Evolutionary conservation across 1,140 invertebrate genomes (phyloP).

Genomic region (Zaprionus nigranus): DNA sequence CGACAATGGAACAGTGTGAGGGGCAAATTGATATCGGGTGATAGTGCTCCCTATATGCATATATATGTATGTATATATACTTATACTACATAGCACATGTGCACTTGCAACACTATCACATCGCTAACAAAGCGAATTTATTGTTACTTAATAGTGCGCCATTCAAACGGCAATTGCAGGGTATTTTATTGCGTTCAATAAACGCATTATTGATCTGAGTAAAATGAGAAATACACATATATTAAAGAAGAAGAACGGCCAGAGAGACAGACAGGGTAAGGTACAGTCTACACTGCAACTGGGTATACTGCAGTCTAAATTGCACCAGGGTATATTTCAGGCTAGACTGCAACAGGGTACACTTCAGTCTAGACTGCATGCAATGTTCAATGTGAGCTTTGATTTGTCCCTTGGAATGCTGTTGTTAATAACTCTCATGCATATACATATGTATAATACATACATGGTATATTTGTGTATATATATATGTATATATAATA

Average conservation of each 20-base stretch:
- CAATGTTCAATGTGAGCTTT: not conserved
- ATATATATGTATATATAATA: constrained; percentile 3
- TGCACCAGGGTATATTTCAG: no score
- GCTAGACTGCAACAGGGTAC: not conserved
- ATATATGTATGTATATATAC: not conserved
- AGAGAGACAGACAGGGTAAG: no score
- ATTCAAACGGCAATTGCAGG: not conserved
- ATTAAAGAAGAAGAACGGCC: no score
- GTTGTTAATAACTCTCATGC: not conserved
- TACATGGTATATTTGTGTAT: constrained; percentile 1
- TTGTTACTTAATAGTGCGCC: constrained; percentile 11
- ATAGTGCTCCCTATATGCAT: constrained; percentile 11
- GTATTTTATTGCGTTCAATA: not conserved
- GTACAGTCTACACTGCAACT: no score
- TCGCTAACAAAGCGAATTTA: constrained; percentile 16
- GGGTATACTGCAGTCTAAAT: no score
- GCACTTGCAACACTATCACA: not conserved
- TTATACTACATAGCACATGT: not conserved
- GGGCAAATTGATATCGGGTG: constrained; percentile 48
- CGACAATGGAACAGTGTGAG: constrained; percentile 50
- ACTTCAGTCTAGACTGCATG: not conserved
- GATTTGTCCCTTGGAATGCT: not conserved
- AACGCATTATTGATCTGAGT: no score
- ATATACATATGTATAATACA: not conserved
- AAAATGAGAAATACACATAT: not conserved